Percentiles rank a stretch among this genome's conserved stretches.
phyloP scores from a whole-genome alignment of 2,888 invertebrate genomes.

The Orthosia cruda region DNA sequence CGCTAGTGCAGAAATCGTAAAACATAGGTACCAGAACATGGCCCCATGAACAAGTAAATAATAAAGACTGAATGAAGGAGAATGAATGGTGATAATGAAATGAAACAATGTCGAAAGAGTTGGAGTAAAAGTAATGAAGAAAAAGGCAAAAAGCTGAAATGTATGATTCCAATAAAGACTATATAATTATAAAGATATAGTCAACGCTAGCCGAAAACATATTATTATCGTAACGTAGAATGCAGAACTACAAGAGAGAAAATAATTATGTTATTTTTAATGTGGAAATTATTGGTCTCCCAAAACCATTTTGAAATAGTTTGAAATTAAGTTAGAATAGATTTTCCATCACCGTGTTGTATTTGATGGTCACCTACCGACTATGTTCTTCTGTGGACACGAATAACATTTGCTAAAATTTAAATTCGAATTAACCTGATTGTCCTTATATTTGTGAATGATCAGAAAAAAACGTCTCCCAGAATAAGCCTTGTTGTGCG shows the following conservation, averaged over 20 bases:
- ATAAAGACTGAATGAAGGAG: too few relatives aligned
- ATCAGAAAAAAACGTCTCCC: not conserved
- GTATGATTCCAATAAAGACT: not conserved
- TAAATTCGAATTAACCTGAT: too few relatives aligned
- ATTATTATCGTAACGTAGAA: too few relatives aligned
- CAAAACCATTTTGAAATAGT: not conserved
- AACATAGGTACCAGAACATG: not conserved
- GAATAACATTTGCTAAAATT: too few relatives aligned
- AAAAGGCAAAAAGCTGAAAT: not conserved
- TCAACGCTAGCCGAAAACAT: not conserved
- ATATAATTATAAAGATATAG: too few relatives aligned
- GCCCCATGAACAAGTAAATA: not conserved
- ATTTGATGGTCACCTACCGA: not conserved
- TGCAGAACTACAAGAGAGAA: not conserved
- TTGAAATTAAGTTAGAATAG: not conserved
- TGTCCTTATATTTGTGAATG: not conserved
- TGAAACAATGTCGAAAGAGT: not conserved
- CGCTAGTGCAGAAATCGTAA: not conserved
- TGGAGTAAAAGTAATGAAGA: not conserved
- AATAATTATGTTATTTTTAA: not conserved
- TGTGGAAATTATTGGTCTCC: too few relatives aligned
- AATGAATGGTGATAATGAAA: too few relatives aligned
- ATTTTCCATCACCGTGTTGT: too few relatives aligned
- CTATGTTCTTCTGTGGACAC: not conserved
- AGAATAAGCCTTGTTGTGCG: not conserved